Base-by-base conservation (phyloP, 2,113 vertebrate genomes). In the Prunella fulvescens region DNA sequence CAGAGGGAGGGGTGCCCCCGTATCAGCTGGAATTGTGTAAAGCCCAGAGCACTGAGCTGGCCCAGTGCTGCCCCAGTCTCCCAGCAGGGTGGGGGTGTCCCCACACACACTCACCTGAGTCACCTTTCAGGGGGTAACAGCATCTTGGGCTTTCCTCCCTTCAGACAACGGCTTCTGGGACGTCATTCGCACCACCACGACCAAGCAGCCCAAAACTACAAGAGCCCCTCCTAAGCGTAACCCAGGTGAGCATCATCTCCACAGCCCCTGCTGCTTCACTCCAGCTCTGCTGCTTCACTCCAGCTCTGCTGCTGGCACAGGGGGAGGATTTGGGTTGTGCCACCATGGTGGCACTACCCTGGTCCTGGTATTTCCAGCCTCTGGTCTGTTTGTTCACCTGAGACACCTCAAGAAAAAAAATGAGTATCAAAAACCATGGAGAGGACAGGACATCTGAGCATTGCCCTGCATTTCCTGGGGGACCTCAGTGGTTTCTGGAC, bases 121-220 rank as follows among this genome's bases (percentile, higher is more conserved):
- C 44, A 9, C 0, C 0, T 80, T 90, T 76, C 8, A 29, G 58
- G 77, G 19, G 7, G 6, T 40, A 57, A 76, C 1, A 2, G 45
- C 11, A 50, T 67, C 48, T 53, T 51, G 23, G 26, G 29, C 11
- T 85, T 23, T 56, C 15, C 25, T 58, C 26, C n/a, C n/a, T 85
- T 81, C 95, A 88, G 95, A 97, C 50, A 88, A 1, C 3, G 29
- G 57, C 69, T 39, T 91, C 78, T 93, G 96, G 97, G 90, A 97
- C 44, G 90, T 67, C 37, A 54, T 96, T 51, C 92, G 7, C 53
- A 97, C 93, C 83, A 97, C 96, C 53, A 97, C 97, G 1, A 98
- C 97, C 61, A 98, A 79, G 90, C 95, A 91, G 80, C 98, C 98
- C 5, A 96, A 74, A 94, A 91, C 89, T 3, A 97, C 97, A 3